Conservation (phyloP, 1,140 invertebrate genomes). For the Chlorops oryzae region DNA sequence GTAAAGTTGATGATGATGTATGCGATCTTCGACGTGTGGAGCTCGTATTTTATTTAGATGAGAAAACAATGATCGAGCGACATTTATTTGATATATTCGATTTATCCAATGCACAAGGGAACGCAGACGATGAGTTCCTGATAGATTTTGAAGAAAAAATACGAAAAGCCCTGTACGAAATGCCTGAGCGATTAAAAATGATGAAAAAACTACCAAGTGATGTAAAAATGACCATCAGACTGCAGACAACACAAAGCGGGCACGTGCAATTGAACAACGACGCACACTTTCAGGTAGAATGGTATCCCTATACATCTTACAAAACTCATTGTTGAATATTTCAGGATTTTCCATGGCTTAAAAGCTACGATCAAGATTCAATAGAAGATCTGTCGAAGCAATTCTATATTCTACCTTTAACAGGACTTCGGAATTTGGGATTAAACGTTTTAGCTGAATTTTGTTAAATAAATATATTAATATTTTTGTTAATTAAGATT, state of each 20-base stretch:
- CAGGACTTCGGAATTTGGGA: no score
- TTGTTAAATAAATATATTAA: conserved; percentile 7
- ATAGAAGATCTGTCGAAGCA: no score
- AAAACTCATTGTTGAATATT: no score
- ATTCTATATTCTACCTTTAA: no score
- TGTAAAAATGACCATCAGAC: conserved; percentile 30
- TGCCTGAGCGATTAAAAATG: conserved; percentile 29
- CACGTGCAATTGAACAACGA: conserved; percentile 30
- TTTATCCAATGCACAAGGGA: not conserved
- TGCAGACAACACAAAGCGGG: conserved; percentile 34
- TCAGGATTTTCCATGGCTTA: conserved; percentile 38
- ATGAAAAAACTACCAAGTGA: conserved; percentile 23
- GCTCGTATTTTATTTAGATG: conserved; percentile 26
- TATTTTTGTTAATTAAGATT: conserved; percentile 6
- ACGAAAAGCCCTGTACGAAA: conserved; percentile 25
- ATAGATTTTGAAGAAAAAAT: conserved; percentile 35
- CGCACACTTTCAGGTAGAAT: conserved; percentile 28
- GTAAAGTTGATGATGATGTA: no score
- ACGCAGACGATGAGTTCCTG: conserved; percentile 22
- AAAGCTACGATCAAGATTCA: no score
- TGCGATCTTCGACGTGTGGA: conserved; percentile 25
- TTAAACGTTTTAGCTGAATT: conserved; percentile 26
- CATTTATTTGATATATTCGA: conserved; percentile 17
- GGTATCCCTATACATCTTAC: no score
- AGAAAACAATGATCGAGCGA: conserved; percentile 20